Conservation (phyloP, 1,140 invertebrate genomes). For the Euglossa dilemma region DNA sequence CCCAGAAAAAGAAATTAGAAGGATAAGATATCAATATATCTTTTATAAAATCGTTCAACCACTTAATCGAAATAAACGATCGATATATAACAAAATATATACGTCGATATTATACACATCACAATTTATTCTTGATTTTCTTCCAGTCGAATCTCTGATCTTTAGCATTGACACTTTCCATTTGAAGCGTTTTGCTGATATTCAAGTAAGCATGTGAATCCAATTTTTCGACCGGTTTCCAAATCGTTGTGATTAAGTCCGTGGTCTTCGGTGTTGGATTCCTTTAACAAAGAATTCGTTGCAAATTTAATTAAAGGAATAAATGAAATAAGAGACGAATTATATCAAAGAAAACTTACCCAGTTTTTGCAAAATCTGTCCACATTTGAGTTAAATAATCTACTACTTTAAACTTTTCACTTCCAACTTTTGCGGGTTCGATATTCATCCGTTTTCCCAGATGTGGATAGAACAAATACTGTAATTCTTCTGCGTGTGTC, state of each 20-base stretch:
- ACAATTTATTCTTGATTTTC: constrained; percentile 56
- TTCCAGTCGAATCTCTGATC: constrained; percentile 50
- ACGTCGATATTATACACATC: neutral
- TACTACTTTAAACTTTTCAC: constrained; percentile 48
- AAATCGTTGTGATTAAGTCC: constrained; percentile 40
- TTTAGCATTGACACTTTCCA: constrained; percentile 37
- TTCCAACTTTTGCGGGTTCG: neutral
- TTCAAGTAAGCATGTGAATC: constrained; percentile 51
- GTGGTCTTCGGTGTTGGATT: constrained; percentile 58
- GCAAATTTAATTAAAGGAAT: no score
- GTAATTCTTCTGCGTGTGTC: constrained; percentile 71
- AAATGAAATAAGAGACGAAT: no score
- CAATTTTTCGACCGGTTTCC: constrained; percentile 51
- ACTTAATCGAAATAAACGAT: no score
- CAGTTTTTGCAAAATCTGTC: constrained; percentile 68
- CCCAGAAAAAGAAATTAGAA: no score
- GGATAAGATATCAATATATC: no score
- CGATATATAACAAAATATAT: no score
- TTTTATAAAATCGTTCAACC: no score
- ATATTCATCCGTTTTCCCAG: neutral
- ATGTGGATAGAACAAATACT: constrained; percentile 64
- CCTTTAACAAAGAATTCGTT: constrained; percentile 28
- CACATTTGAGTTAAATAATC: constrained; percentile 70
- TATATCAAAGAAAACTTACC: constrained; percentile 43
- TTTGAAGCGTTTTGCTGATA: constrained; percentile 49